Evolutionary conservation across 2,797 vertebrate species (phyloP), one percentile per base, ranked within the genome.

Genomic region (Mormyrops boulengeri): DNA sequence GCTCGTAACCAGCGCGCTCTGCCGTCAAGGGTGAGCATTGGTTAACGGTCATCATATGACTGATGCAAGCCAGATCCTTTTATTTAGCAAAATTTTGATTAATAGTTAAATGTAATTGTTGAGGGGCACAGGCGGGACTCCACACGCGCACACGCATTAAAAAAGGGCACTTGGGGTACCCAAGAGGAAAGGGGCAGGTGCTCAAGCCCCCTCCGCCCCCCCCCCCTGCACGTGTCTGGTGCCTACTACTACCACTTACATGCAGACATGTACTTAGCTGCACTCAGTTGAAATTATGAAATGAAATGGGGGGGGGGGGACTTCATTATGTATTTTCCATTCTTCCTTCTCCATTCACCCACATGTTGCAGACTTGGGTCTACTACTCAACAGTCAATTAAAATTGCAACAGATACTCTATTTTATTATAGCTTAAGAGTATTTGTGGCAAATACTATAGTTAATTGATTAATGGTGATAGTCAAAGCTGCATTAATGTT

Each of bases 341-440:
- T 60, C 19, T 86, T 22, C 55, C 12, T 26, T 85, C 77, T 44
- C 89, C 38, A 41, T 22, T 86, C 88, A 80, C 34, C 87, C 77
- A 84, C 87, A 44, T 87, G 87, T 62, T 80, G 82, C 88, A 91
- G 80, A 91, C 85, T 89, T 89, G 90, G 89, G 53, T 22, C 88
- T 89, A 44, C 49, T 89, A 91, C 14, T 77, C 17, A 77, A 14
- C 14, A 8, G 30, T 38, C 60, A 88, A 85, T 85, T 53, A 88
- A 14, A 49, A 60, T 55, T 82, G 57, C 41, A 77, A 47, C 38
- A 55, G 89, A 82, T 49, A 41, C 60, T 26, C 26, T 8, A 30
- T 69, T 4, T 69, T 69, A 11, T 66, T 66, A 66, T 30, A 26
- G 8, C 60, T 3, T 34, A 30, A 69, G 62, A 12, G 62, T 30